Conservation (phyloP, 2,113 vertebrate genomes). For the Ursus arctos region DNA sequence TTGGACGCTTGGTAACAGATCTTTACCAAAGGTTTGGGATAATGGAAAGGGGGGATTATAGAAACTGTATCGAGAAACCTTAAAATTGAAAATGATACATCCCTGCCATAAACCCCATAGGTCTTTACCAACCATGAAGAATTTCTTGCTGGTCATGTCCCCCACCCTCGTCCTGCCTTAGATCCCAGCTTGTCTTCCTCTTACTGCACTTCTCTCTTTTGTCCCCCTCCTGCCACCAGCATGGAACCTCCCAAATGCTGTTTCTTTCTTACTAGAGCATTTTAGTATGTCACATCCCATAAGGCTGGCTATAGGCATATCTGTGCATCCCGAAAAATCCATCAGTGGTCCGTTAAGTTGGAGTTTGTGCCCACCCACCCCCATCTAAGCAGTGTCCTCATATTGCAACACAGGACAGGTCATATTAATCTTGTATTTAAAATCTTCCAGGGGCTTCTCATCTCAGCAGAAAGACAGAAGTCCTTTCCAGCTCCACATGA, state of each 20-base stretch:
- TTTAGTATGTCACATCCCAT: neutral
- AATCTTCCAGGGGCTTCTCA: neutral
- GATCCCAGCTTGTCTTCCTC: neutral
- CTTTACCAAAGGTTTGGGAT: neutral
- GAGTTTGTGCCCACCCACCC: accelerated
- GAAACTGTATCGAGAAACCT: neutral
- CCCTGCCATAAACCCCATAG: neutral
- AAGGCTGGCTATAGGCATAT: neutral
- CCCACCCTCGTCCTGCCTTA: neutral
- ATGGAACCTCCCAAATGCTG: neutral
- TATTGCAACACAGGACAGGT: neutral
- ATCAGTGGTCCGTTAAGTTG: neutral
- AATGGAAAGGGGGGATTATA: neutral
- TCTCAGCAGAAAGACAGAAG: neutral
- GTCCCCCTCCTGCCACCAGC: no score
- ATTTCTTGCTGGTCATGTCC: neutral
- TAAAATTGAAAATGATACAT: neutral
- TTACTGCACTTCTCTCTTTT: neutral
- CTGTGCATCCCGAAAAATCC: neutral
- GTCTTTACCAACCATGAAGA: neutral
- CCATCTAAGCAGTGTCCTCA: neutral
- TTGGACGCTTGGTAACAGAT: neutral
- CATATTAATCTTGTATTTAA: neutral
- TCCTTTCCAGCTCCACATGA: neutral
- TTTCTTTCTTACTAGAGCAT: neutral